Percentiles rank a stretch among this genome's conserved stretches.
These are phyloP conservation scores for Schlechtendalia chinensis DNA, from an alignment of 1,140 invertebrate species.

Conservation along the genomic window DNA sequence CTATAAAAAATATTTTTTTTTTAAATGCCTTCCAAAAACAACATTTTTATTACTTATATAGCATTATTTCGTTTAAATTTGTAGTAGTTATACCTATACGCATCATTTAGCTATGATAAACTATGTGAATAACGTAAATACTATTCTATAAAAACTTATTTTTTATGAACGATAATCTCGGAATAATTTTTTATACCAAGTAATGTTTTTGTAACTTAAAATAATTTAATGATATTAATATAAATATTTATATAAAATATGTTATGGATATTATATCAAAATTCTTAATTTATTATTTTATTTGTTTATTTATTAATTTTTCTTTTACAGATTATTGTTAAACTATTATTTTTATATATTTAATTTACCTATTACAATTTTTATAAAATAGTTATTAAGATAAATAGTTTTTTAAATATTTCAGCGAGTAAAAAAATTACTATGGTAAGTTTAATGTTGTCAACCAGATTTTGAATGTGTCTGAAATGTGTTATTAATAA, in stretches of 20 bases:
- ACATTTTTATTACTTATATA: too few species aligned
- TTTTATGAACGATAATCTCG: not conserved
- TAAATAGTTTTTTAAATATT: not conserved
- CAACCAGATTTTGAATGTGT: not conserved
- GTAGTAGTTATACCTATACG: too few species aligned
- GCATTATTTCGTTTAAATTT: too few species aligned
- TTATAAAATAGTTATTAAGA: not conserved
- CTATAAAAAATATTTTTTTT: too few species aligned
- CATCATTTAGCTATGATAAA: too few species aligned
- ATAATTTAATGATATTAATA: too few species aligned
- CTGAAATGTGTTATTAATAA: constrained; percentile 3
- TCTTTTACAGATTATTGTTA: not conserved
- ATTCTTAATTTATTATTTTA: too few species aligned
- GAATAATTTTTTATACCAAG: not conserved
- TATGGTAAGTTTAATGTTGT: not conserved
- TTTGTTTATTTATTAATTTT: not conserved
- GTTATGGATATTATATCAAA: too few species aligned
- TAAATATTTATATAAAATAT: too few species aligned
- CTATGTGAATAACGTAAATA: too few species aligned
- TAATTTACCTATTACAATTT: not conserved
- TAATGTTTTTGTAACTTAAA: not conserved
- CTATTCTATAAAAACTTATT: not conserved
- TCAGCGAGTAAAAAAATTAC: not conserved
- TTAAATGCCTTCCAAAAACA: too few species aligned
- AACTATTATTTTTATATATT: not conserved